phyloP scores from a whole-genome alignment of 2,797 vertebrate genomes.

The Echiichthys vipera region DNA sequence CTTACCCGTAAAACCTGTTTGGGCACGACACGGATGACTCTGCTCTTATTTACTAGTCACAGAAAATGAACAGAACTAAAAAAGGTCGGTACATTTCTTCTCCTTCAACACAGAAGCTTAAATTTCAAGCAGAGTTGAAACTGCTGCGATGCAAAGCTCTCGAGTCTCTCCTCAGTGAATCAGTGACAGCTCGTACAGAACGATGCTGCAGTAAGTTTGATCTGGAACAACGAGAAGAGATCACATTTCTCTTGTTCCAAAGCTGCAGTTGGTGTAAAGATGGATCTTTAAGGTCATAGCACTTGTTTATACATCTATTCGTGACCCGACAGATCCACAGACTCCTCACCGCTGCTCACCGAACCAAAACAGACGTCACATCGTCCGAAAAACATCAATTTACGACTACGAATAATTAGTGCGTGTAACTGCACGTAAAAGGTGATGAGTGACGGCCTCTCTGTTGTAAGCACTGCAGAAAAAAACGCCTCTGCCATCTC shows the following conservation, averaged over 20 bases:
- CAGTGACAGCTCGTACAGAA: constrained; percentile 17
- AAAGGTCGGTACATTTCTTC: constrained; percentile 3
- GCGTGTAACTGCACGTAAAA: background rate
- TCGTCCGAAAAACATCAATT: background rate
- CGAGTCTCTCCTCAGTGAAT: constrained; percentile 29
- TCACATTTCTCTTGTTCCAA: background rate
- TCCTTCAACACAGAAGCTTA: background rate
- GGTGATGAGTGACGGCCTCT: constrained; percentile 40
- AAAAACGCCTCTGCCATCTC: constrained; percentile 46
- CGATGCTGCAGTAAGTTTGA: constrained; percentile 11
- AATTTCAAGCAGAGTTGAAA: constrained; percentile 9
- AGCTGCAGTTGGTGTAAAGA: background rate
- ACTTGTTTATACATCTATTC: constrained; percentile 12
- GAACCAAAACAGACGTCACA: background rate
- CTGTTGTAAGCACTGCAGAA: constrained; percentile 9
- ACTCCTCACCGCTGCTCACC: background rate
- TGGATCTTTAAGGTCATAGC: constrained; percentile 12
- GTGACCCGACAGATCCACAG: background rate
- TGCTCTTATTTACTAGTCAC: background rate
- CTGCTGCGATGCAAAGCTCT: constrained; percentile 25
- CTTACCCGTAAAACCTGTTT: too few relatives aligned
- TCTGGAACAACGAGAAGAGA: constrained; percentile 17
- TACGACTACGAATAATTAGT: background rate
- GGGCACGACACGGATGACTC: constrained; percentile 2
- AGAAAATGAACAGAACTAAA: constrained; percentile 1